Evolutionary conservation across 2,797 vertebrate genomes (phyloP), one percentile per base, ranked within the genome.

Genomic region (Acanthurus leucopareius): DNA sequence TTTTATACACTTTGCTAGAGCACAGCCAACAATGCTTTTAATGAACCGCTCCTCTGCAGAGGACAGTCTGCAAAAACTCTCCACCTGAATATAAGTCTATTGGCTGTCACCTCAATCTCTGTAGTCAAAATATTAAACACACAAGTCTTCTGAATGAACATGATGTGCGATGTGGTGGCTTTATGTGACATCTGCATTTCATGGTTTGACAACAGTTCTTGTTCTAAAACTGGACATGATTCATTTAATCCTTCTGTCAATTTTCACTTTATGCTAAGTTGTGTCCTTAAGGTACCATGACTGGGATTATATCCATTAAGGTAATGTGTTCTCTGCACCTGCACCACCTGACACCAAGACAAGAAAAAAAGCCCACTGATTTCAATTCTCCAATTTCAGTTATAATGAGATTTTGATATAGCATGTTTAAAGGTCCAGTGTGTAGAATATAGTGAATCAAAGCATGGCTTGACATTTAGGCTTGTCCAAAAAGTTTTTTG

Each of bases 1-100:
- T 86, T 87, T 82, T 69, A 85, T 80, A 79, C 88, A 84, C 47
- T 70, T 58, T 16, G 52, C 64, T 73, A 38, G 69, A 83, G 76
- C 17, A 78, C 47, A 59, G 73, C 78, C 52, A 59, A 69, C 54
- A 67, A 65, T 52, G 32, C 62, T 79, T 15, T 32, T 20, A 19
- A 2, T 13, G 42, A 68, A 52, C 69, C 35, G 79, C 57, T 69
- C 57, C 57, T 44, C 62, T 44, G 40, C 57, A 47, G 42, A 57
- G 54, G 38, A 47, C 4, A 28, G 38, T 22, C 59, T 56, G 72
- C 42, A 19, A 69, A 73, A 59, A 19, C 25, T 44, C 52, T 47
- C 32, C 40, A 22, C 35, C 38, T 83, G 75, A 89, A 87, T 84
- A 81, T 82, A 79, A 83, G 47, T 72, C 71, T 1, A 15, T 69